Conservation (phyloP, 2,113 vertebrate species). For the Thunnus maccoyii region DNA sequence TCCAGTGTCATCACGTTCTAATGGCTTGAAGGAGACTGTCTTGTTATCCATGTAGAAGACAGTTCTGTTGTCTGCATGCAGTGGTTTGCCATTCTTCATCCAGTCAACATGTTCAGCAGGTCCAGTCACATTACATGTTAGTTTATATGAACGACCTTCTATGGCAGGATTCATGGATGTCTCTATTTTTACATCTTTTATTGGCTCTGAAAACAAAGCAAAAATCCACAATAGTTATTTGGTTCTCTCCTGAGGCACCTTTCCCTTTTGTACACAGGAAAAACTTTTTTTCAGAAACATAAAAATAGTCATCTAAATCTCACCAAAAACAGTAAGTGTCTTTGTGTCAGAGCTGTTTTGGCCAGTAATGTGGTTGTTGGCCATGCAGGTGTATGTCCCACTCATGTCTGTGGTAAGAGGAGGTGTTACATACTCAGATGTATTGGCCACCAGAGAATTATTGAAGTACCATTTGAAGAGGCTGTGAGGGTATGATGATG, state of each 20-base stretch:
- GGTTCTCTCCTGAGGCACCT: not conserved
- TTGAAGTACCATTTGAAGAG: slow-evolving; percentile 67
- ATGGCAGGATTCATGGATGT: not conserved
- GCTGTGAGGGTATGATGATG: slow-evolving; percentile 64
- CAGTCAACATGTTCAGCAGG: slow-evolving; percentile 53
- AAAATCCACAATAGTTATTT: not conserved
- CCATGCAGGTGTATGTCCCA: slow-evolving; percentile 61
- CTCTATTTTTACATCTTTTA: slow-evolving; percentile 31
- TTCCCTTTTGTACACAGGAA: not conserved
- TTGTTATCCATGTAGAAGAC: slow-evolving; percentile 36
- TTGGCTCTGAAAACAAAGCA: slow-evolving; percentile 53
- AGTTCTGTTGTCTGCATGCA: slow-evolving; percentile 47
- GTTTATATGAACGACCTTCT: slow-evolving; percentile 22
- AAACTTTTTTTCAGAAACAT: not conserved
- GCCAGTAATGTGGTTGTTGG: slow-evolving; percentile 62
- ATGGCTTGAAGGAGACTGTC: slow-evolving; percentile 58
- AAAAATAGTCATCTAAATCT: not conserved
- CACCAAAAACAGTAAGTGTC: slow-evolving; percentile 59
- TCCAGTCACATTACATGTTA: slow-evolving; percentile 68
- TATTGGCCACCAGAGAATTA: slow-evolving; percentile 25
- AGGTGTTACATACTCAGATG: slow-evolving; percentile 40
- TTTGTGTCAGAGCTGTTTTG: slow-evolving; percentile 37
- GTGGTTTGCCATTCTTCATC: slow-evolving; percentile 39
- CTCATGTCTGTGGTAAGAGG: slow-evolving; percentile 38
- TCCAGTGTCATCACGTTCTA: slow-evolving; percentile 52